Base-by-base conservation (phyloP, 2,888 invertebrate genomes). In the Corythucha ciliata region DNA sequence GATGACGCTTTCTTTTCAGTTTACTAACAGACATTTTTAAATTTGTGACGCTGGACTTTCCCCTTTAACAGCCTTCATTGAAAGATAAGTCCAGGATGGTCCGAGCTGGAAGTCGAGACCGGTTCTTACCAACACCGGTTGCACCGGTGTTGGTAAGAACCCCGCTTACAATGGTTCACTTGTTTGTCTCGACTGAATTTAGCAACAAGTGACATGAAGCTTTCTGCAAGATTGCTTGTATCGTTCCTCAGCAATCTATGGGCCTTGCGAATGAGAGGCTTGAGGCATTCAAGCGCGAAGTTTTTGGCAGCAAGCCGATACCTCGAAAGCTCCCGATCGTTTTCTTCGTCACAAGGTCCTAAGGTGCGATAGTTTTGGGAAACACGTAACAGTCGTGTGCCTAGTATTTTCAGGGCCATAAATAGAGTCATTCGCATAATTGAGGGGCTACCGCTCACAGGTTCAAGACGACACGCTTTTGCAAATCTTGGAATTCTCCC, bases 151-250 rank as follows among this genome's bases (percentile, higher is more conserved):
- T 3, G 4, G 7, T 14, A 42, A 5, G 42, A 42, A 3, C 42
- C 26, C n/a, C 42, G 21, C 18, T 25, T 42, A n/a, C 42, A 20
- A 5, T 24, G 21, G 48, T 40, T 48, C 2, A 53, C 21, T 36
- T 49, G 48, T 16, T 53, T 53, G 2, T 48, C 53, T 16, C 53
- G 48, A 29, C 36, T 24, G 32, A 40, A 49, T 20, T 53, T 53
- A 29, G 48, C 53, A 10, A 53, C 54, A 3, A 52, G 21, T 1
- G 54, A 51, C 54, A 54, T 54, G 10, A 47, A 27, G 29, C 48
- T 52, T 34, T 54, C 52, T 1, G 54, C 54, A 12, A 48, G 27
- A 21, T 54, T 54, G 48, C 54, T 54, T 5, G 54, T 54, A 16
- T 48, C 40, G 7, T 54, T 54, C 3, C 27, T n/a, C 18, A 40